Conservation (phyloP, 2,888 invertebrate species). For the Ephialtes manifestator region DNA sequence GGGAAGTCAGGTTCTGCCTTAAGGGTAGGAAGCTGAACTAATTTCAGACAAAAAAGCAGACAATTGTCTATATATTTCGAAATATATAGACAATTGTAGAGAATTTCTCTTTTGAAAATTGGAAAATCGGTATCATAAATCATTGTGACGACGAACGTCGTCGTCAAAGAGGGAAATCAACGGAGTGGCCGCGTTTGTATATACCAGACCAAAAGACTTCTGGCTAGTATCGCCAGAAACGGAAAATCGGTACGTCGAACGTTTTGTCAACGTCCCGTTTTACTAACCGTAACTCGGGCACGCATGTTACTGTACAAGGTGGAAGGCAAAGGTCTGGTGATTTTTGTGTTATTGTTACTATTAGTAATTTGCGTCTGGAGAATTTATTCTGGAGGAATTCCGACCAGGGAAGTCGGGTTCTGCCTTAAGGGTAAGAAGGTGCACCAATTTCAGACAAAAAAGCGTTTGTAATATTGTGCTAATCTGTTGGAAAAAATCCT, state of each 20-base stretch:
- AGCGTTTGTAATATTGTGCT: too few species aligned
- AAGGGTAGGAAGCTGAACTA: not conserved
- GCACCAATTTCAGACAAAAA: too few species aligned
- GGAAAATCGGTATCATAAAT: slow-evolving; percentile 65
- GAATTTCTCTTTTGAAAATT: not conserved
- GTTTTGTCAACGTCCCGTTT: slow-evolving; percentile 61
- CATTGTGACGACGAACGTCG: slow-evolving; percentile 58
- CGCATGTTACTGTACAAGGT: slow-evolving; percentile 16
- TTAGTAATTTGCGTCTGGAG: slow-evolving; percentile 20
- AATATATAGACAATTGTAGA: not conserved
- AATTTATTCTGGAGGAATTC: not conserved
- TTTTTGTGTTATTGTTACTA: slow-evolving; percentile 16
- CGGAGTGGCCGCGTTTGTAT: not conserved
- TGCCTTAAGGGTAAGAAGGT: not conserved
- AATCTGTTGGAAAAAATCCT: too few species aligned
- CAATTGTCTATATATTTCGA: too few species aligned
- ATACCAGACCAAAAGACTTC: slow-evolving; percentile 13
- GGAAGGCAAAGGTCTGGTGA: not conserved
- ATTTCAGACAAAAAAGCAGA: too few species aligned
- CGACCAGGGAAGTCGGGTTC: not conserved
- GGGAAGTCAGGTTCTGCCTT: not conserved
- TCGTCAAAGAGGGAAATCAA: slow-evolving; percentile 31
- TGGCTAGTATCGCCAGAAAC: slow-evolving; percentile 35
- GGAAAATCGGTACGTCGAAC: slow-evolving; percentile 58
- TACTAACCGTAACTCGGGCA: slow-evolving; percentile 36